Evolutionary conservation across 2,797 vertebrate genomes (phyloP).

Genomic region (Yasuhikotakia modesta): DNA sequence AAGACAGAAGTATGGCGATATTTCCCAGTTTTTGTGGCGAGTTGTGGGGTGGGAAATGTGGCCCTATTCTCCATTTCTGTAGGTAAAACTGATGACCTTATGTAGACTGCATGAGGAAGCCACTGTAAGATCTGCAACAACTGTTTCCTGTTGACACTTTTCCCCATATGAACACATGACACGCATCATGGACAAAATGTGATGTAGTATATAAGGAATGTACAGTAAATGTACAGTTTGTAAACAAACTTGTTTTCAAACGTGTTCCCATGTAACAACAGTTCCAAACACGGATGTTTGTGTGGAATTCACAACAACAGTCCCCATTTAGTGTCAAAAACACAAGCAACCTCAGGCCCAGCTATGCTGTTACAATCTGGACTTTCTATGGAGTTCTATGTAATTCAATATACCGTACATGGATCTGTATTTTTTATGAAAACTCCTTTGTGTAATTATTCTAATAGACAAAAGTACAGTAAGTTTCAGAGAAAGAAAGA

Average conservation of each 20-base stretch:
- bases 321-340: not conserved
- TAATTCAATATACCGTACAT: not conserved
- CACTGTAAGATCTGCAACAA: not conserved
- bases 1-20: not conserved
- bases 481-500: not conserved
- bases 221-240: slow-evolving; percentile 26
- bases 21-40: not conserved
- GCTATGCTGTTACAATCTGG: not conserved
- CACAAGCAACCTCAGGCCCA: not conserved
- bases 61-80: not conserved
- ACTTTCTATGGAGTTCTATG: not conserved
- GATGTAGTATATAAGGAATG: slow-evolving; percentile 2
- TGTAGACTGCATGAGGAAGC: slow-evolving; percentile 1
- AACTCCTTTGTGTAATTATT: no score
- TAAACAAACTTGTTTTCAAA: not conserved
- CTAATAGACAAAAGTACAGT: not conserved
- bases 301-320: not conserved
- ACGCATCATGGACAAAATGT: not conserved
- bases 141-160: slow-evolving; percentile 9
- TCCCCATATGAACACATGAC: slow-evolving; percentile 19
- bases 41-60: not conserved
- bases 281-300: not conserved
- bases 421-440: not conserved
- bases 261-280: slow-evolving; percentile 2
- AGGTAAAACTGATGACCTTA: slow-evolving; percentile 7